Evolutionary conservation across 2,888 invertebrate species (phyloP).

Genomic region (Tenthredo notha): DNA sequence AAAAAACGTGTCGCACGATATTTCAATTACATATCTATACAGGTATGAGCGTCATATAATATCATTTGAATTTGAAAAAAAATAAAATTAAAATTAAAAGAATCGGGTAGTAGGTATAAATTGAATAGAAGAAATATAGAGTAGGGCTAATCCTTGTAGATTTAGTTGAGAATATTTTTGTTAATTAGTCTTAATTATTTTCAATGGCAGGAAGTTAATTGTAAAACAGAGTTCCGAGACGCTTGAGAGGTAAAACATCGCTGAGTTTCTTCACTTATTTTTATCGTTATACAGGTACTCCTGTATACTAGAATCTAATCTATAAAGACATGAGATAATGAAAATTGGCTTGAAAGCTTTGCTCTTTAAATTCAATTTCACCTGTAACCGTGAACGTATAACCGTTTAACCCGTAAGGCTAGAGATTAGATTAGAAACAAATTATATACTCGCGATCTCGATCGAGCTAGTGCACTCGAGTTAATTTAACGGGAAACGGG

Average conservation of each 20-base stretch:
- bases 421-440: conserved; percentile 40
- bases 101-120: background rate
- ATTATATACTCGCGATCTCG: background rate
- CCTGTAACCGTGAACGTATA: conserved; percentile 10
- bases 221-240: conserved; percentile 10
- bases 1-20: background rate
- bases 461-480: background rate
- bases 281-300: conserved; percentile 1
- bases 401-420: conserved; percentile 19
- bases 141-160: background rate
- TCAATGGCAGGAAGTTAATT: conserved; percentile 19
- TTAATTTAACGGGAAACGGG: conserved; percentile 37
- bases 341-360: conserved; percentile 21
- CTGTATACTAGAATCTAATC: background rate
- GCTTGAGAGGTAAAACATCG: background rate
- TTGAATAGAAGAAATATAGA: background rate
- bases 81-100: background rate
- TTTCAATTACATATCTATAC: background rate
- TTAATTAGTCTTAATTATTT: conserved; percentile 30
- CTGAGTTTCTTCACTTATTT: background rate
- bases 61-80: background rate
- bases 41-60: background rate
- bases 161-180: conserved; percentile 15
- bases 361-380: conserved; percentile 26
- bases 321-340: background rate